Conservation (phyloP, 2,113 vertebrate species). For the Micronisus gabar region DNA sequence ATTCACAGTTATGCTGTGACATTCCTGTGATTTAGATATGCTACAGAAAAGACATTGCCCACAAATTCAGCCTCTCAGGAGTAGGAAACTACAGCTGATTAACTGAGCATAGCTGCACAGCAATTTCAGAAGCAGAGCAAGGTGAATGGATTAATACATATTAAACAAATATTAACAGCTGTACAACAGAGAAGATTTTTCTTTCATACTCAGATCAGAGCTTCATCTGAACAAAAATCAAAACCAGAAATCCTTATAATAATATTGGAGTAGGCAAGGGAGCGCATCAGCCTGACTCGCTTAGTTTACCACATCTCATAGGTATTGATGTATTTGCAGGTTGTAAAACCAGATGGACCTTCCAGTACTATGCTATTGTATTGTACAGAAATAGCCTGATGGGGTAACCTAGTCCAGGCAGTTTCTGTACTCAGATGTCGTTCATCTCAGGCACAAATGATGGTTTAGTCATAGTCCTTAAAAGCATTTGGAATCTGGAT, state of each 20-base stretch:
- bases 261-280: neutral
- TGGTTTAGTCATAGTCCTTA: neutral
- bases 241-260: neutral
- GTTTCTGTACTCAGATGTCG: neutral
- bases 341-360: neutral
- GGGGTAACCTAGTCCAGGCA: neutral
- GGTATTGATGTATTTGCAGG: neutral
- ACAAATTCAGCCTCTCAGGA: neutral
- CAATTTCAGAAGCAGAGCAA: neutral
- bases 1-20: neutral
- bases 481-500: neutral
- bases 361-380: neutral
- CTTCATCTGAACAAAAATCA: neutral
- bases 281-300: neutral
- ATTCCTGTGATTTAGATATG: neutral
- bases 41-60: neutral
- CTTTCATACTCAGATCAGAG: neutral
- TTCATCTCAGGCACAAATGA: neutral
- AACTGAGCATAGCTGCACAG: neutral
- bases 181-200: neutral
- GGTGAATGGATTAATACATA: neutral
- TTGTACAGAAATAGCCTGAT: neutral
- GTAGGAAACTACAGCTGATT: neutral
- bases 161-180: neutral
- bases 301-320: neutral